Percentiles rank a stretch among this genome's conserved stretches.
Evolutionary conservation across 2,113 vertebrate species (phyloP).

Genomic region (Macroglossus sobrinus): DNA sequence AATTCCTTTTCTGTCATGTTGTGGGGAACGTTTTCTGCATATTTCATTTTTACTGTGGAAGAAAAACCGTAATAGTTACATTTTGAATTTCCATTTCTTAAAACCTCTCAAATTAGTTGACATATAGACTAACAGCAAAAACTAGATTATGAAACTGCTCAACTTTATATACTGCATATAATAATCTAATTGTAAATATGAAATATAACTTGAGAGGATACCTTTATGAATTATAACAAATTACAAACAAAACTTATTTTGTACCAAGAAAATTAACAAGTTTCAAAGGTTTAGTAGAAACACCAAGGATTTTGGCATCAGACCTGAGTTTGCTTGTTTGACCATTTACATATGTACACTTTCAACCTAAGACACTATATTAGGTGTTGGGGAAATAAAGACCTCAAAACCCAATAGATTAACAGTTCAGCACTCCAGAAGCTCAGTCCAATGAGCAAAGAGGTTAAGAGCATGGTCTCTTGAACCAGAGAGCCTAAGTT

Average conservation of each 20-base stretch:
- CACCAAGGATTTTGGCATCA: not conserved
- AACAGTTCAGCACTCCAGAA: not conserved
- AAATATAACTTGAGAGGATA: not conserved
- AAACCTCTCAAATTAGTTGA: slow-evolving; percentile 18
- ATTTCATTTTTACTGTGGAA: slow-evolving; percentile 96
- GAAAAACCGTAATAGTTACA: slow-evolving; percentile 39
- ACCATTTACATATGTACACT: not conserved
- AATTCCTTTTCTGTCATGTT: slow-evolving; percentile 98
- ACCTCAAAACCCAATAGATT: not conserved
- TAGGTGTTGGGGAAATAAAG: not conserved
- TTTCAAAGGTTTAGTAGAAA: not conserved
- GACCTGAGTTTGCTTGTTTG: not conserved
- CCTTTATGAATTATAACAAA: not conserved
- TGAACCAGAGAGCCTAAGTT: not conserved
- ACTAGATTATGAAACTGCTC: not conserved
- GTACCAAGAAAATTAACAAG: not conserved
- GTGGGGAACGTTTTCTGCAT: slow-evolving; percentile 97
- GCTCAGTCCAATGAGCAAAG: not conserved
- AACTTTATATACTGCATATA: not conserved
- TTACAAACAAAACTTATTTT: not conserved
- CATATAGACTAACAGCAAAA: slow-evolving; percentile 6
- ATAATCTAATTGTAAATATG: not conserved
- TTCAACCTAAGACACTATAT: not conserved
- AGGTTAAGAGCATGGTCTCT: not conserved
- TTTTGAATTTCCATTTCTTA: not conserved